Base-by-base conservation (phyloP, 2,888 invertebrate genomes). In the Nudaria mundana region DNA sequence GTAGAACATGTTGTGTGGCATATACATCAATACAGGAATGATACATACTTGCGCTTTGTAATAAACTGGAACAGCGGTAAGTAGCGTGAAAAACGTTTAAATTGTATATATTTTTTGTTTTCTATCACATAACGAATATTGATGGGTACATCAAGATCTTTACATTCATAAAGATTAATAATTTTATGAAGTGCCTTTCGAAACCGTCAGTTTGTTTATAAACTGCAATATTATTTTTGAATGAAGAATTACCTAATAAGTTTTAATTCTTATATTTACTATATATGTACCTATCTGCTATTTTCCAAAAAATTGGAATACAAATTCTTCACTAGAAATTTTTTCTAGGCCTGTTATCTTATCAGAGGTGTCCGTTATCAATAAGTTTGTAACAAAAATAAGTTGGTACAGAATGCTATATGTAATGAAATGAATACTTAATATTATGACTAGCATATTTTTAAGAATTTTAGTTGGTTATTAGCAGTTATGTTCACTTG, bases 11-110 rank as follows among this genome's bases (percentile, higher is more conserved):
- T n/a, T n/a, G 84, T 85, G 85, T 79, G 76, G 73, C 78, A 80
- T 77, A 80, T 71, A 72, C 70, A 76, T 76, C 66, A 85, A 80
- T 68, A 81, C 70, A 63, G 83, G 76, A 78, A 86, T 81, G 82
- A 83, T 84, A 82, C 84, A 83, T 77, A 83, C 78, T 79, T 81
- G 71, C 64, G 71, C 71, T 66, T 76, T 76, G 64, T 76, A 80
- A 59, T 75, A 69, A 74, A 69, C 65, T 74, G 68, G 67, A 72
- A 73, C 66, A 79, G 71, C 72, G 80, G 86, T 87, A 82, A 82
- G 86, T 80, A 43, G 48, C 55, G 41, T 63, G 48, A 48, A 56
- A 63, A 66, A 58, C 52, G 55, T 55, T 52, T 45, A 39, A 43
- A 66, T 60, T 56, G 55, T 52, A 53, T 50, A 48, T 48, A 54